Percentiles rank a stretch among this genome's conserved stretches.
Evolutionary conservation across 2,888 invertebrate genomes (phyloP).

Genomic region (Anthrax anthrax): DNA sequence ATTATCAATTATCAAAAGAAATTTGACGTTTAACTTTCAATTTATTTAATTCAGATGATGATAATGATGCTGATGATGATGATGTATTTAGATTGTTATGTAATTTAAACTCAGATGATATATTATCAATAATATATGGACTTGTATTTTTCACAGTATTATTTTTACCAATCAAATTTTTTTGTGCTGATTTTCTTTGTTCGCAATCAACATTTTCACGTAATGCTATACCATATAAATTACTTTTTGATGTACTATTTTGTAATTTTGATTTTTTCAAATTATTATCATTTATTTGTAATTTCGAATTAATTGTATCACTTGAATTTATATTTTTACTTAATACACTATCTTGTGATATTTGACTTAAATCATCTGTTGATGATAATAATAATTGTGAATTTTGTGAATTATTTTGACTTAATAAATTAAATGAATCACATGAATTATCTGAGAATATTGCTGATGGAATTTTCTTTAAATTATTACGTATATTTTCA

Average conservation of each 20-base stretch:
- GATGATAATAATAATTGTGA: background rate
- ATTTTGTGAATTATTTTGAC: slow-evolving; percentile 14
- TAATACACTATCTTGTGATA: slow-evolving; percentile 2
- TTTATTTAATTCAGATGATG: slow-evolving; percentile 10
- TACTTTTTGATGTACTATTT: slow-evolving; percentile 32
- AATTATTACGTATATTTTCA: slow-evolving; percentile 15
- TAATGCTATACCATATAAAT: slow-evolving; percentile 24
- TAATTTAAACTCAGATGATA: background rate
- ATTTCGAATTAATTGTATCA: background rate
- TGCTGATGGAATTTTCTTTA: slow-evolving; percentile 6
- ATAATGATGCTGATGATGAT: background rate
- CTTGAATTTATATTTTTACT: background rate
- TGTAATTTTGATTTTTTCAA: slow-evolving; percentile 14
- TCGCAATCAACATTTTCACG: slow-evolving; percentile 31
- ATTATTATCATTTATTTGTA: too few relatives aligned
- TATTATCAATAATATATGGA: slow-evolving; percentile 18
- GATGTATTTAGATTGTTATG: background rate
- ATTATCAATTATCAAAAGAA: slow-evolving; percentile 39
- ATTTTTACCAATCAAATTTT: slow-evolving; percentile 31
- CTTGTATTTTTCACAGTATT: slow-evolving; percentile 30
- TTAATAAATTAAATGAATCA: slow-evolving; percentile 19
- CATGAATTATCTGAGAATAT: slow-evolving; percentile 23
- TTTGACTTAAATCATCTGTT: slow-evolving; percentile 1
- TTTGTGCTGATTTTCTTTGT: slow-evolving; percentile 25
- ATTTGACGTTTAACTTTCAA: slow-evolving; percentile 45